Evolutionary conservation across 2,888 invertebrate species (phyloP), one percentile per base, ranked within the genome.

Genomic region (Eurois occulta): DNA sequence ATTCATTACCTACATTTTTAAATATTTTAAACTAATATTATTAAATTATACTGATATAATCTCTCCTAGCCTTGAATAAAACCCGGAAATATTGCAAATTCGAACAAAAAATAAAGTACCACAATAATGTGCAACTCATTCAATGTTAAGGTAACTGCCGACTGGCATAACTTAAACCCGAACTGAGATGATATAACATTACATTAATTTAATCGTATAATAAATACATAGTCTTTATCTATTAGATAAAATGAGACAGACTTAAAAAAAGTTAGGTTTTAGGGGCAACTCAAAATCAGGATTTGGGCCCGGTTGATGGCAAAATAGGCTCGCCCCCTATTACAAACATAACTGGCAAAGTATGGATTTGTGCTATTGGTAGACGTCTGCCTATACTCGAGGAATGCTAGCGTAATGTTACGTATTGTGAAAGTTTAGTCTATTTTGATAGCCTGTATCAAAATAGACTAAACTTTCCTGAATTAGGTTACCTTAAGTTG

Each of bases 1-100:
- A n/a, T 0, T 43, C 5, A 38, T 5, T 38, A 38, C 38, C 6
- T 38, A 38, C 38, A 38, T 38, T 38, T 7, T 35, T 13, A 43
- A 43, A 43, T 13, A 43, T 13, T 13, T 13, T 13, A 43, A 43
- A 13, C 13, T 13, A 43, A 43, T 13, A 43, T 43, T 43, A 41
- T 2, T 43, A 13, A 43, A 43, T 6, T 38, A 13, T 13, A 43
- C 13, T 11, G 13, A 13, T 46, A 16, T 21, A 48, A 48, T 52
- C 21, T n/a, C 10, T 55, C 11, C 28, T 16, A 68, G 41, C 48
- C 41, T 77, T 77, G 60, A 68, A 48, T 16, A 48, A 24, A 48
- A 32, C 10, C 13, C 69, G 38, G 24, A 77, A 69, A 32, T 28
- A 52, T 35, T 69, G 2, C 8, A 1, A 28, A 8, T 28, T 41